These are phyloP conservation scores for Mythimna pallens DNA, from an alignment of 2,888 invertebrate genomes.

Conservation along the genomic window DNA sequence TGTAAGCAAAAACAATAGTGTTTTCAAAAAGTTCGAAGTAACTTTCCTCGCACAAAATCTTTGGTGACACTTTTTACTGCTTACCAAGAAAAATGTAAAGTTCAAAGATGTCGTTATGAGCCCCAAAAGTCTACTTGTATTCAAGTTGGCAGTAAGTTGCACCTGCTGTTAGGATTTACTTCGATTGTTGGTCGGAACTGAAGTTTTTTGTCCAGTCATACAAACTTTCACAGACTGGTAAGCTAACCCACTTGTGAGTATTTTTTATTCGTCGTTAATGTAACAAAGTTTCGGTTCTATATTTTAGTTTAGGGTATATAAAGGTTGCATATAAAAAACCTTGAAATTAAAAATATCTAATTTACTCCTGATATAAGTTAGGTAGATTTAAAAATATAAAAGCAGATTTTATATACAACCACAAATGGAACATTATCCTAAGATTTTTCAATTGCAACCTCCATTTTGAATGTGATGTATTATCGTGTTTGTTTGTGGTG, in stretches of 20 bases:
- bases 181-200: conserved; percentile 48
- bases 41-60: conserved; percentile 25
- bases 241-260: neutral
- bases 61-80: conserved; percentile 47
- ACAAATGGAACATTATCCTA: too few relatives aligned
- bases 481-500: too few relatives aligned
- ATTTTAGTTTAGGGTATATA: neutral
- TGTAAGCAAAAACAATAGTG: conserved; percentile 13
- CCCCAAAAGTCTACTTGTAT: conserved; percentile 63
- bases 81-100: conserved; percentile 52
- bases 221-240: conserved; percentile 27
- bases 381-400: neutral
- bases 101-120: conserved; percentile 63
- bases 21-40: conserved; percentile 1
- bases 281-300: conserved; percentile 2
- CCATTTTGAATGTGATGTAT: too few relatives aligned
- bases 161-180: conserved; percentile 66
- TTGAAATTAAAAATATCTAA: neutral
- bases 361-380: neutral
- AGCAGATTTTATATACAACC: too few relatives aligned
- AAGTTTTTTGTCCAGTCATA: conserved; percentile 49
- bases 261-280: neutral
- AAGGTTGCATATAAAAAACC: neutral
- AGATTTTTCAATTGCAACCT: too few relatives aligned
- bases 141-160: conserved; percentile 59